These are phyloP conservation scores for Thereuonema tuberculata DNA, from an alignment of 1,140 invertebrate species.

Conservation along the genomic window DNA sequence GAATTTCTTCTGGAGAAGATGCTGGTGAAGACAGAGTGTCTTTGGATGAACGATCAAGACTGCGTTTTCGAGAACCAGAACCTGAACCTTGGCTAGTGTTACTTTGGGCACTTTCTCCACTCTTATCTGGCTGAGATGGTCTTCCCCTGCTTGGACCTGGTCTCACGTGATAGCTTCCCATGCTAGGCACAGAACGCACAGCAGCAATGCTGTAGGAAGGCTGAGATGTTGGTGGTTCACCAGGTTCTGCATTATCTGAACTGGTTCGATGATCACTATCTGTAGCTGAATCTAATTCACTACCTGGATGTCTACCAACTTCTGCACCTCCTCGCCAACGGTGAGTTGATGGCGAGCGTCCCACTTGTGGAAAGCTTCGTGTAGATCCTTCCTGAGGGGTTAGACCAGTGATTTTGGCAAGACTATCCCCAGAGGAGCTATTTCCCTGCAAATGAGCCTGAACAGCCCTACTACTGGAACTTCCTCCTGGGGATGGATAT, in stretches of 20 bases:
- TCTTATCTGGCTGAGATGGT: not conserved
- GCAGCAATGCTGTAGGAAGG: not conserved
- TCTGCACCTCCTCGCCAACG: not conserved
- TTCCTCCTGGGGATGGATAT: not conserved
- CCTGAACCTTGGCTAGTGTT: not conserved
- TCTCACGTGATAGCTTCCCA: not conserved
- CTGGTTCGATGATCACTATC: conserved; percentile 4
- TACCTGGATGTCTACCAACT: not conserved
- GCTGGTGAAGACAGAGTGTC: conserved; percentile 3
- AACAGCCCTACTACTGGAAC: not conserved
- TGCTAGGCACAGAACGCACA: not conserved
- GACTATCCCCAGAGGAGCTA: conserved; percentile 10
- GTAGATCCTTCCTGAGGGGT: not conserved
- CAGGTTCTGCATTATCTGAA: not conserved
- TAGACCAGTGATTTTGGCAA: not conserved
- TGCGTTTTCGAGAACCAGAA: conserved; percentile 5
- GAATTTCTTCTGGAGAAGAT: conserved; percentile 11
- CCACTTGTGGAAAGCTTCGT: conserved; percentile 8
- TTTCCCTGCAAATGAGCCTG: not conserved
- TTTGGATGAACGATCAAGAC: not conserved
- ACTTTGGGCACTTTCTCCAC: not conserved
- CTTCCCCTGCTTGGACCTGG: not conserved
- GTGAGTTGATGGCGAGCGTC: conserved; percentile 6
- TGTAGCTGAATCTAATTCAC: conserved; percentile 2
- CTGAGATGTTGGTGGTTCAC: not conserved